Evolutionary conservation across 2,888 invertebrate species (phyloP), one percentile per base, ranked within the genome.

Genomic region (Cheilosia urbana): DNA sequence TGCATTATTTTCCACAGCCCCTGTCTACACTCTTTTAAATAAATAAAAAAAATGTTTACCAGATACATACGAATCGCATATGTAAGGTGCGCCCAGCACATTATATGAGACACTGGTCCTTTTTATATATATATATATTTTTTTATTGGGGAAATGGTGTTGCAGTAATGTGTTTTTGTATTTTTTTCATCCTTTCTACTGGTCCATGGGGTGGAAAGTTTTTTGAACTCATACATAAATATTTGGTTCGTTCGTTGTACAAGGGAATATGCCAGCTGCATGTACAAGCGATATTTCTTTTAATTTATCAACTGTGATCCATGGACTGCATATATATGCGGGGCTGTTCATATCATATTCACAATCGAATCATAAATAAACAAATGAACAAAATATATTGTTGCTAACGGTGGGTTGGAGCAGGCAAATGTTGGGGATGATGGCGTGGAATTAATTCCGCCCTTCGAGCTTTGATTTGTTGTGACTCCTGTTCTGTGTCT

Each of bases 321-420:
- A 53, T 75, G 83, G 68, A 79, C 58, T 76, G 55, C 68, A 63
- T 75, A 42, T 75, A 42, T 69, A 57, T 68, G 68, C 13, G 51
- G 15, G 24, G 13, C 24, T 51, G 51, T 71, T 71, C 80, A 69
- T 84, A 80, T 79, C 30, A 71, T 55, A 84, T 80, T 75, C 79
- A 71, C 73, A 80, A 80, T 84, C 73, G 73, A 83, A 68, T 73
- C 17, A 83, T 73, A 84, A 84, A 84, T 75, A 80, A 84, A 76
- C 66, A 80, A 84, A 84, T 75, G 75, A 84, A 75, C 60, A 80
- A 55, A 66, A 80, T 27, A 62, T 63, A 62, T 49, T 15, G 45
- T 27, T 24, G 21, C 49, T 24, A 60, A 53, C 19, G 79, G 53
- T 51, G 11, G n/a, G 11, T 4, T 4, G 55, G 2, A 15, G 51